phyloP scores from a whole-genome alignment of 2,797 vertebrate species.

The Malurus leucopterus region DNA sequence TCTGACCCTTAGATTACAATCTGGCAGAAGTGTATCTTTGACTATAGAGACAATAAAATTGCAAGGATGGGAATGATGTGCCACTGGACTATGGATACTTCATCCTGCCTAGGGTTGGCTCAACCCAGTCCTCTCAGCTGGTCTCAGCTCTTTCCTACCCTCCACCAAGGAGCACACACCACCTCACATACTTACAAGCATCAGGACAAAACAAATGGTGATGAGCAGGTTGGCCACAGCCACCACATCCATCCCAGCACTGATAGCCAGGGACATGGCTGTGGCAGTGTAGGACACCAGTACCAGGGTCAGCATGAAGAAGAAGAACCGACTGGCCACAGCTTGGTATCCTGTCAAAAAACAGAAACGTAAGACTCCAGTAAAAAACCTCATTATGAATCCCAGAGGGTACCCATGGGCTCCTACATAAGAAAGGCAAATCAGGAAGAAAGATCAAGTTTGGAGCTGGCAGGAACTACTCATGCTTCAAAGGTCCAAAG shows the following conservation, averaged over 20 bases:
- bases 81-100: not conserved
- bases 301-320: conserved; percentile 57
- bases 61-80: not conserved
- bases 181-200: conserved; percentile 58
- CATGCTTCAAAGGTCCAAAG: not conserved
- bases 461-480: not conserved
- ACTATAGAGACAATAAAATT: not conserved
- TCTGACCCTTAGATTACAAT: not conserved
- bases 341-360: conserved; percentile 57
- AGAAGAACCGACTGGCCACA: conserved; percentile 53
- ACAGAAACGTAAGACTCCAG: not conserved
- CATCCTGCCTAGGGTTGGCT: not conserved
- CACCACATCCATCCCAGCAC: conserved; percentile 66
- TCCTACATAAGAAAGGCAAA: not conserved
- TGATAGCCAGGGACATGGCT: conserved; percentile 64
- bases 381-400: not conserved
- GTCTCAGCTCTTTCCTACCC: not conserved
- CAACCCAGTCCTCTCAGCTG: not conserved
- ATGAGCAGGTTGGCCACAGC: conserved; percentile 65
- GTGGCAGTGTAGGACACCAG: conserved; percentile 66
- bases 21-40: not conserved
- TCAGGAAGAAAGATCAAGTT: not conserved
- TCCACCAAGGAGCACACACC: not conserved
- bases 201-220: conserved; percentile 66
- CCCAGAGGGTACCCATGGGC: not conserved